Conservation (phyloP, 2,113 vertebrate species). For the Tauraco erythrolophus region DNA sequence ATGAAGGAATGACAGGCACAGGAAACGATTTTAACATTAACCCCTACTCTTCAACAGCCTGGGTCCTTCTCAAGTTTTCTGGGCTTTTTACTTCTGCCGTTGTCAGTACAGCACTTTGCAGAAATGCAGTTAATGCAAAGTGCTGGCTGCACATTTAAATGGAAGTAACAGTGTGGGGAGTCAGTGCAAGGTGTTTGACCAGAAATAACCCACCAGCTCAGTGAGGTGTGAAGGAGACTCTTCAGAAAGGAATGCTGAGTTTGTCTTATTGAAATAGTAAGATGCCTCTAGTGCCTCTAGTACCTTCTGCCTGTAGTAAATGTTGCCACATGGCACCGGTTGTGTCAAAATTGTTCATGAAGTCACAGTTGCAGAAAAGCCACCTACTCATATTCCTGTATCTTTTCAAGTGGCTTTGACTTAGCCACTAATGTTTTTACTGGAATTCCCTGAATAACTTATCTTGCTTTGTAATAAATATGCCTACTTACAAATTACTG, state of each 20-base stretch:
- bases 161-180: neutral
- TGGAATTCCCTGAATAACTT: constrained; percentile 13
- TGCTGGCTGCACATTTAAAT: neutral
- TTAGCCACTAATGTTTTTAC: neutral
- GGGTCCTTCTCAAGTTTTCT: neutral
- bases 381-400: neutral
- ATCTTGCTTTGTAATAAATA: neutral
- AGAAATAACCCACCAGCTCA: neutral
- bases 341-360: constrained; percentile 7
- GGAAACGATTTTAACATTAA: neutral
- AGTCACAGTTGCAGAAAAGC: constrained; percentile 13
- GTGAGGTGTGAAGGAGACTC: neutral
- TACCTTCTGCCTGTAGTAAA: neutral
- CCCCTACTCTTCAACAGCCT: neutral
- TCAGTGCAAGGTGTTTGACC: neutral
- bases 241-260: neutral
- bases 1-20: neutral
- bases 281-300: neutral
- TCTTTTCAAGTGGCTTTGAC: constrained; percentile 41
- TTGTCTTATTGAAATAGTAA: neutral
- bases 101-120: neutral
- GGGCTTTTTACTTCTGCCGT: neutral
- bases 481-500: neutral
- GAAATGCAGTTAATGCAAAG: neutral
- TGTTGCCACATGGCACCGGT: neutral